phyloP scores from a whole-genome alignment of 2,888 invertebrate genomes.

The Hydropsyche betteni region DNA sequence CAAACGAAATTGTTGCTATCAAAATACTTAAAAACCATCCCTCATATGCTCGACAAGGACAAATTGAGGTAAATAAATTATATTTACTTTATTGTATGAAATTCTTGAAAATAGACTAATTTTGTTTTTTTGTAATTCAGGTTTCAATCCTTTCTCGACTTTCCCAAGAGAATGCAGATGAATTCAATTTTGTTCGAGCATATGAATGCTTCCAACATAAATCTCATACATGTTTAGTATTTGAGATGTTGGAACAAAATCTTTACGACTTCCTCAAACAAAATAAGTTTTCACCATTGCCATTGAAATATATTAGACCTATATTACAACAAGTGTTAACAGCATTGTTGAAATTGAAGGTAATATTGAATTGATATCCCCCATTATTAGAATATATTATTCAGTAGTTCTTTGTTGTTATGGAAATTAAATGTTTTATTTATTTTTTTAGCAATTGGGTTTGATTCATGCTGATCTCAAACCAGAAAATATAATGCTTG shows the following conservation, averaged over 20 bases:
- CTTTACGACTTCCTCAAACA: constrained; percentile 99
- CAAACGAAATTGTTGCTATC: constrained; percentile 99
- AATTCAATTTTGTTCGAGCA: constrained; percentile 99
- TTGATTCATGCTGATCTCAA: constrained; percentile 99
- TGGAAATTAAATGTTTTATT: neutral
- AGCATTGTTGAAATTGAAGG: constrained; percentile 89
- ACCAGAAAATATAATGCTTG: constrained; percentile 99
- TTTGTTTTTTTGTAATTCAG: constrained; percentile 57
- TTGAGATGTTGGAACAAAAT: constrained; percentile 99
- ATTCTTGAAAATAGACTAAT: neutral
- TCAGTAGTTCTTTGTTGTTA: neutral
- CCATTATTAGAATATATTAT: neutral
- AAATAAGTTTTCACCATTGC: constrained; percentile 99
- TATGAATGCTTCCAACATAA: constrained; percentile 99
- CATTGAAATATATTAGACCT: constrained; percentile 97
- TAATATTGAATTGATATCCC: constrained; percentile 55
- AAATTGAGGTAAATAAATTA: constrained; percentile 90
- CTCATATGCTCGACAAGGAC: constrained; percentile 99
- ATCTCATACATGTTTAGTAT: constrained; percentile 98
- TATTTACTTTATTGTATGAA: neutral
- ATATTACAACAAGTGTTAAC: constrained; percentile 97
- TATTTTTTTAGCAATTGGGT: constrained; percentile 84
- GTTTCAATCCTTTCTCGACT: constrained; percentile 90
- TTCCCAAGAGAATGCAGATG: constrained; percentile 97
- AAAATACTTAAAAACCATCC: constrained; percentile 99